These are phyloP conservation scores for Habroteleia sp. DNA, from an alignment of 2,888 invertebrate species.

Conservation along the genomic window DNA sequence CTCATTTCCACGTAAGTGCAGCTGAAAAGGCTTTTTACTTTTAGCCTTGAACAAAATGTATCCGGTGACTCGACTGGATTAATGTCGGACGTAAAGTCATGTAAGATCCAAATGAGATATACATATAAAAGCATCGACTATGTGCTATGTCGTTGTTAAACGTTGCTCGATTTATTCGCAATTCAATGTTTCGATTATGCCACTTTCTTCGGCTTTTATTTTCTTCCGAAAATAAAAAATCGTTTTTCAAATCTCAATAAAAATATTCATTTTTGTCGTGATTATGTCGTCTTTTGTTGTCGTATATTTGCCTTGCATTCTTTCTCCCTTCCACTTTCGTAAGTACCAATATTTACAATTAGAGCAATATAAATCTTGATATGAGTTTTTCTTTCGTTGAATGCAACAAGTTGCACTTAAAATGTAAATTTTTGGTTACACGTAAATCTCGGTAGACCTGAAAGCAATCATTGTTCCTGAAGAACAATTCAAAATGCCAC, in stretches of 20 bases:
- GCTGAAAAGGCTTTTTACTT: conserved; percentile 80
- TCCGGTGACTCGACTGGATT: conserved; percentile 75
- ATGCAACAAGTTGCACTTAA: conserved; percentile 29
- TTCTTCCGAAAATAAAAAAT: background rate
- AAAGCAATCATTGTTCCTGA: conserved; percentile 27
- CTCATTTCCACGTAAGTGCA: conserved; percentile 71
- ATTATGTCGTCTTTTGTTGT: too few species aligned
- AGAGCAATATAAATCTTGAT: conserved; percentile 21
- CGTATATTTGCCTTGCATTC: too few species aligned
- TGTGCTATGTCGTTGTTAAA: conserved; percentile 43
- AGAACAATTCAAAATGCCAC: conserved; percentile 14
- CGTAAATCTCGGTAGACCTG: conserved; percentile 19
- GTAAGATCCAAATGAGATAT: conserved; percentile 63
- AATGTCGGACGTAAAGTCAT: conserved; percentile 61
- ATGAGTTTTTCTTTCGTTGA: conserved; percentile 1
- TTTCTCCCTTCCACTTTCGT: background rate
- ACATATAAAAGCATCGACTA: conserved; percentile 52
- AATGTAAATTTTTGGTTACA: conserved; percentile 21
- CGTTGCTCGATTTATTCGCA: conserved; percentile 43
- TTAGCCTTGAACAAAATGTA: conserved; percentile 80
- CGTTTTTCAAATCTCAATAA: too few species aligned
- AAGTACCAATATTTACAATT: conserved; percentile 17
- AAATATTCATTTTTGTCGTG: too few species aligned
- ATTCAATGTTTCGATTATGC: conserved; percentile 33
- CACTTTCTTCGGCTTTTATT: conserved; percentile 14